Conservation (phyloP, 2,888 invertebrate genomes). For the Achlya flavicornis region DNA sequence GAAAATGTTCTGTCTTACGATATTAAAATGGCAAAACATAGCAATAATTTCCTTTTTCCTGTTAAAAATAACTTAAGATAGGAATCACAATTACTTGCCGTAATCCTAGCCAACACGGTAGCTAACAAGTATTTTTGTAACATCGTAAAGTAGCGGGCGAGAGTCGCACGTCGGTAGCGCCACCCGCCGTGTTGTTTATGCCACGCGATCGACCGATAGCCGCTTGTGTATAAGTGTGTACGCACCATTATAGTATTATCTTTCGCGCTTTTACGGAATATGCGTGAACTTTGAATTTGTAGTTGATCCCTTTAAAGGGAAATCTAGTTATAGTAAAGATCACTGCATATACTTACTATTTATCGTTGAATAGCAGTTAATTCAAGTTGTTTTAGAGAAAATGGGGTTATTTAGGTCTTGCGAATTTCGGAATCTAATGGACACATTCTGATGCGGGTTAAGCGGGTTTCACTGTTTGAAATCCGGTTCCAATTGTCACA, state of each 20-base stretch:
- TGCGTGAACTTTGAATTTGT: constrained; percentile 42
- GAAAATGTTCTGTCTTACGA: not conserved
- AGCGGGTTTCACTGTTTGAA: no score
- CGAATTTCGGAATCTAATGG: no score
- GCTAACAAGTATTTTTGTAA: constrained; percentile 53
- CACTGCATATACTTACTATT: constrained; percentile 14
- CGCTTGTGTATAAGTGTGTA: constrained; percentile 53
- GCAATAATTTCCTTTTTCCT: constrained; percentile 1
- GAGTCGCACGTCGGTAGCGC: constrained; percentile 62
- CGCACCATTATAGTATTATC: constrained; percentile 62
- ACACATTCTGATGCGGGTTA: no score
- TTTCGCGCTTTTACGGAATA: constrained; percentile 55
- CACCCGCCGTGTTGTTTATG: constrained; percentile 78
- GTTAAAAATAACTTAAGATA: not conserved
- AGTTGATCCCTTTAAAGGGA: constrained; percentile 34
- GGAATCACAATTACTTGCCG: constrained; percentile 23
- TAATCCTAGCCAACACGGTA: constrained; percentile 44
- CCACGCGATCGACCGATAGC: constrained; percentile 67
- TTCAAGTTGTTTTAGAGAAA: not conserved
- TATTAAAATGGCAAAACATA: not conserved
- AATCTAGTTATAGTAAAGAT: constrained; percentile 26
- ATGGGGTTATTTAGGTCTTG: not conserved
- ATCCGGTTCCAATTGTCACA: no score
- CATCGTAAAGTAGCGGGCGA: constrained; percentile 58
- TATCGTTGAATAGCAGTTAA: not conserved